phyloP scores from a whole-genome alignment of 2,113 vertebrate species.

The Danionella cerebrum region DNA sequence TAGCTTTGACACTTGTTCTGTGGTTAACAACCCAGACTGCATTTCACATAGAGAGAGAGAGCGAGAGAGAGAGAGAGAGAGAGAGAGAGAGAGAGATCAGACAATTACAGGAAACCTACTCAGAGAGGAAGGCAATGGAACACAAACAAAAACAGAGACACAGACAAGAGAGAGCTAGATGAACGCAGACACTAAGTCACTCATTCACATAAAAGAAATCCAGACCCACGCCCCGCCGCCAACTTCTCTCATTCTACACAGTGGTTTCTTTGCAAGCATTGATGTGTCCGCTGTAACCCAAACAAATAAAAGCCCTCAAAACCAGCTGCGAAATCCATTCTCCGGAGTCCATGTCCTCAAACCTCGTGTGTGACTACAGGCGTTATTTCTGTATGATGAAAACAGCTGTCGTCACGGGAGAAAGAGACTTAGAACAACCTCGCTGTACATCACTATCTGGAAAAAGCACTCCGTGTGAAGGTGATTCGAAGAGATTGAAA shows the following conservation, averaged over 20 bases:
- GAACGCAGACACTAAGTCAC: no score
- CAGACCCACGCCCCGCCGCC: constrained; percentile 1
- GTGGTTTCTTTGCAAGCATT: constrained; percentile 22
- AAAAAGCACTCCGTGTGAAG: no score
- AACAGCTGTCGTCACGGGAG: constrained; percentile 33
- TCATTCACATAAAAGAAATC: no score
- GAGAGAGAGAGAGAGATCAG: no score
- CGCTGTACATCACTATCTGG: no score
- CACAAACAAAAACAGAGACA: no score
- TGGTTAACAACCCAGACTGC: constrained; percentile 32
- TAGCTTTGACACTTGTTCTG: constrained; percentile 27
- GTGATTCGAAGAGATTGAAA: not conserved
- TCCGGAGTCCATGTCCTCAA: not conserved
- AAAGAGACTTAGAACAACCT: constrained; percentile 31
- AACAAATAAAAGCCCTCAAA: constrained; percentile 29
- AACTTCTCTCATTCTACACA: constrained; percentile 3
- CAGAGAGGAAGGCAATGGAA: constrained; percentile 6
- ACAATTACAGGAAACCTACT: constrained; percentile 2
- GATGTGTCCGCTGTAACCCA: not conserved
- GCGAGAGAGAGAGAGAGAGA: no score
- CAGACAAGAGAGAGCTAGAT: not conserved
- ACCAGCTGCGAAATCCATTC: constrained; percentile 32
- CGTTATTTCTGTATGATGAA: constrained; percentile 12
- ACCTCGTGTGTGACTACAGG: no score
- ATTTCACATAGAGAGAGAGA: no score